A percentile compares a stretch with the other conserved stretches of the same genome.
Conservation (phyloP, 2,113 vertebrate species). For the Leptocoma aspasia region DNA sequence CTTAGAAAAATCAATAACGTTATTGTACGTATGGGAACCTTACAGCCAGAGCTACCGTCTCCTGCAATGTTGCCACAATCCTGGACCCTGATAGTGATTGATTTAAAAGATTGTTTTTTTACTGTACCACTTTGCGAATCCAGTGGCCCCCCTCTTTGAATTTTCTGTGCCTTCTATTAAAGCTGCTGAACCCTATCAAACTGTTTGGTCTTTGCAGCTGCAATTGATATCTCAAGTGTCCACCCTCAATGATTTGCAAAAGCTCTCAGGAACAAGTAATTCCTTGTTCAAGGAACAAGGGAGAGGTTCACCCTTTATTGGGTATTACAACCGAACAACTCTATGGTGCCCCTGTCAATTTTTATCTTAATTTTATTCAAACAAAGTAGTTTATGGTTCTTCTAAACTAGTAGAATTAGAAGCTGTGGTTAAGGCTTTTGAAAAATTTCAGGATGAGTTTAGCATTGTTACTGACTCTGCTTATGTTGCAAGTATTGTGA, state of each 20-base stretch:
- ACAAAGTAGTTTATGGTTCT: background rate
- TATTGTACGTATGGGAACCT: background rate
- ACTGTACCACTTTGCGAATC: background rate
- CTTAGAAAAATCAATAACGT: background rate
- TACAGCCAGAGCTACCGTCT: background rate
- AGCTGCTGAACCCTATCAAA: background rate
- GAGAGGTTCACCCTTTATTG: too few relatives aligned
- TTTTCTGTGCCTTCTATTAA: background rate
- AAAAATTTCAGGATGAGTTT: background rate
- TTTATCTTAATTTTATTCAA: too few relatives aligned
- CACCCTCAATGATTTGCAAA: too few relatives aligned
- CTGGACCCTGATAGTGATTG: background rate
- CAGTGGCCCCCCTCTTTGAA: background rate
- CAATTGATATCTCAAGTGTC: too few relatives aligned
- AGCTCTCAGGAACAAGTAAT: too few relatives aligned
- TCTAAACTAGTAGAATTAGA: background rate
- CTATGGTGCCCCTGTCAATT: too few relatives aligned
- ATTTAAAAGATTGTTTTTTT: background rate
- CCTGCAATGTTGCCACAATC: background rate
- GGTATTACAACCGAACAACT: too few relatives aligned
- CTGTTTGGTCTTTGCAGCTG: too few relatives aligned
- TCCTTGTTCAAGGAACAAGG: too few relatives aligned
- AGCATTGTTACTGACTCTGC: background rate
- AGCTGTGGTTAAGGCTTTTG: background rate
- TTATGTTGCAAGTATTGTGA: background rate